A percentile compares a stretch with the other conserved stretches of the same genome.
phyloP scores from a whole-genome alignment of 1,140 invertebrate species.

The Drosophila ananassae region DNA sequence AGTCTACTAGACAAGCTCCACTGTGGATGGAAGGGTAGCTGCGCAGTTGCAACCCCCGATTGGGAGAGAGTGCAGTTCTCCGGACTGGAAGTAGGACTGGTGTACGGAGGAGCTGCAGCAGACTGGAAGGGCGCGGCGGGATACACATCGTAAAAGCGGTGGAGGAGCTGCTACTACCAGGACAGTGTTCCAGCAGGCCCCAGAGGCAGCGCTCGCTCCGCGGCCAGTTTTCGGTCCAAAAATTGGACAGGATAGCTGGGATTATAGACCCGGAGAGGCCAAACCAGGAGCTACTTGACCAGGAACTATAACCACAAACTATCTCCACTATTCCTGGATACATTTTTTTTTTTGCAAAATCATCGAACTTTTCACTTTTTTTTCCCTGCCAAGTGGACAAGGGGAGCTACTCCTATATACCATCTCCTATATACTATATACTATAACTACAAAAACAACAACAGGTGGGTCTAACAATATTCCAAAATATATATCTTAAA shows the following conservation, averaged over 20 bases:
- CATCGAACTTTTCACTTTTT: not conserved
- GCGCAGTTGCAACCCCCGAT: constrained; percentile 55
- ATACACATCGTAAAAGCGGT: constrained; percentile 54
- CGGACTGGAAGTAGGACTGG: not conserved
- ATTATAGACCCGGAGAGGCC: too few relatives aligned
- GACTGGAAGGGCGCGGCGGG: constrained; percentile 54
- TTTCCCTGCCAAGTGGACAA: not conserved
- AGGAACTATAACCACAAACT: too few relatives aligned
- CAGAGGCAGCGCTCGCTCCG: constrained; percentile 33
- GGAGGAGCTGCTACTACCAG: constrained; percentile 17
- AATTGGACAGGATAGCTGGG: not conserved
- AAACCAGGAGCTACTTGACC: not conserved
- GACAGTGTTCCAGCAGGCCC: constrained; percentile 47
- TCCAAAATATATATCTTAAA: constrained; percentile 11
- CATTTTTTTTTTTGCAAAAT: too few relatives aligned
- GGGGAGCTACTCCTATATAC: too few relatives aligned
- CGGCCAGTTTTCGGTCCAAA: constrained; percentile 7
- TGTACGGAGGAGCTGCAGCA: constrained; percentile 25
- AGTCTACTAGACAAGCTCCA: constrained; percentile 5
- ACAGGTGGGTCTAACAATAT: constrained; percentile 57
- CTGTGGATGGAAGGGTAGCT: constrained; percentile 29
- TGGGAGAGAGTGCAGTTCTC: constrained; percentile 27
- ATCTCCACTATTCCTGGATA: too few relatives aligned
- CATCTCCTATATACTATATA: not conserved
- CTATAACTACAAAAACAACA: constrained; percentile 52